phyloP scores from a whole-genome alignment of 2,113 vertebrate species.

The Pycnonotus jocosus region DNA sequence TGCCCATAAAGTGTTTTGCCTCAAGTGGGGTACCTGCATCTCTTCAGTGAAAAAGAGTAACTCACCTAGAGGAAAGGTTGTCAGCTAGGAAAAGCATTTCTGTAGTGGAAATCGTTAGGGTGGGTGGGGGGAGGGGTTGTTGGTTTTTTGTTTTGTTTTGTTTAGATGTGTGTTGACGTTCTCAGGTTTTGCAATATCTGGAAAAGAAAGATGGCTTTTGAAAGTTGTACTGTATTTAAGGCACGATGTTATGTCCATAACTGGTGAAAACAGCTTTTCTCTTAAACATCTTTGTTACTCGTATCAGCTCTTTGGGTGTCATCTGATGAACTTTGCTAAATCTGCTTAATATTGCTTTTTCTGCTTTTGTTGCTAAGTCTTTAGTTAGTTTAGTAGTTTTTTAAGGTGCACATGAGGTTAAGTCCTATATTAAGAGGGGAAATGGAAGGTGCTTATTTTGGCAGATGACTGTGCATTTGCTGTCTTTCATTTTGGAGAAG shows the following conservation, averaged over 20 bases:
- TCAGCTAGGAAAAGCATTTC: background rate
- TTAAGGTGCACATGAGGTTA: background rate
- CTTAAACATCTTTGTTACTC: background rate
- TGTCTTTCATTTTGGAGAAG: background rate
- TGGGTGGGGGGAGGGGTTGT: too few relatives aligned
- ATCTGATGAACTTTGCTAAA: background rate
- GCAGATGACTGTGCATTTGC: background rate
- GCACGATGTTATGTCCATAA: background rate
- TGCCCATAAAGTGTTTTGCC: background rate
- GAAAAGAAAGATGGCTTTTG: background rate
- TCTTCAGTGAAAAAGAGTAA: background rate
- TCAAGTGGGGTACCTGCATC: accelerated
- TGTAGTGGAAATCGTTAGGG: background rate
- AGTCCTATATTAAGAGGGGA: background rate
- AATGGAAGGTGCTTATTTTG: background rate
- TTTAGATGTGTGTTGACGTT: background rate
- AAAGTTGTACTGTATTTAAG: background rate
- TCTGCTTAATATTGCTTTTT: background rate
- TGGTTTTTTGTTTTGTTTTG: background rate
- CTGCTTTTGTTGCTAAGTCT: background rate
- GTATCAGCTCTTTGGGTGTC: background rate
- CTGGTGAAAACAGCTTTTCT: background rate
- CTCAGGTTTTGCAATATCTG: background rate
- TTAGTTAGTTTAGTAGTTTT: background rate
- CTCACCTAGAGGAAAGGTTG: background rate